These are phyloP conservation scores for Gastrophryne carolinensis DNA, from an alignment of 2,797 vertebrate species.

Conservation along the genomic window DNA sequence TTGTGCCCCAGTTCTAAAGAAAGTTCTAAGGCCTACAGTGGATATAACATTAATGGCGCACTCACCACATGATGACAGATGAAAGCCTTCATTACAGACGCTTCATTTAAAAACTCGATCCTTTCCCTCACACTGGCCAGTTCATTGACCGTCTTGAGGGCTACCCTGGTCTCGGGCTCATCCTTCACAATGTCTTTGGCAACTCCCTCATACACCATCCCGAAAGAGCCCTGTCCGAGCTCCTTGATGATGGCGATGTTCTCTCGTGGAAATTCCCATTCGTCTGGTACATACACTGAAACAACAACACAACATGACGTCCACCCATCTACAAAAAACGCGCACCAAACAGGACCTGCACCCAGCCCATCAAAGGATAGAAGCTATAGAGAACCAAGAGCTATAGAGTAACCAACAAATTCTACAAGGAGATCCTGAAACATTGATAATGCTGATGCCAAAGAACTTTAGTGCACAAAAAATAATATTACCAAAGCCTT, in stretches of 20 bases:
- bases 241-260: conserved; percentile 72
- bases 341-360: too few relatives aligned
- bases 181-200: conserved; percentile 60
- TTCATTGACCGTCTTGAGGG: conserved; percentile 77
- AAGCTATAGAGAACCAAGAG: too few relatives aligned
- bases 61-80: conserved; percentile 76
- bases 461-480: too few relatives aligned
- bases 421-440: too few relatives aligned
- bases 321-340: too few relatives aligned
- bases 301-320: not conserved
- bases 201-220: conserved; percentile 77
- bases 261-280: conserved; percentile 75
- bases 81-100: conserved; percentile 78
- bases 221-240: conserved; percentile 77
- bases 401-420: too few relatives aligned
- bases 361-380: too few relatives aligned
- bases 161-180: conserved; percentile 67
- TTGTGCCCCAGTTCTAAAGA: too few relatives aligned
- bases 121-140: conserved; percentile 69
- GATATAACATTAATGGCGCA: too few relatives aligned
- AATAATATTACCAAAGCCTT: too few relatives aligned
- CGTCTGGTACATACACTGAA: conserved; percentile 71
- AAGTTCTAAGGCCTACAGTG: too few relatives aligned
- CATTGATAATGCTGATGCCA: too few relatives aligned
- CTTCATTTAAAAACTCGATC: conserved; percentile 77